Conservation (phyloP, 2,797 vertebrate species). For the Sebastes matsubarae region DNA sequence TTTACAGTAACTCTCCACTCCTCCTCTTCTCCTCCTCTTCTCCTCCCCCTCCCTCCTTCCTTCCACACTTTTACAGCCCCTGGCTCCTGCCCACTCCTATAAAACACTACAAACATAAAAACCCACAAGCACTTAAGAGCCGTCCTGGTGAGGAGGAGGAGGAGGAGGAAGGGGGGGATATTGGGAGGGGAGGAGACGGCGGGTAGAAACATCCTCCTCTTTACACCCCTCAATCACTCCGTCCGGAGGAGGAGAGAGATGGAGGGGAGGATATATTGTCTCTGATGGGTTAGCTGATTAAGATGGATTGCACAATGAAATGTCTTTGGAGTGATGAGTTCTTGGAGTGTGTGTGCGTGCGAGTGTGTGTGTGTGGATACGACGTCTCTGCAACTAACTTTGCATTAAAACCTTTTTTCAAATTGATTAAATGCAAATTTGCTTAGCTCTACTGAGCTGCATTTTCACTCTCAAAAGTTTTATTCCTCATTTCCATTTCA, state of each 20-base stretch:
- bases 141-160: constrained; percentile 67
- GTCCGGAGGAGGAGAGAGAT: constrained; percentile 74
- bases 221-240: constrained; percentile 86
- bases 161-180: constrained; percentile 37
- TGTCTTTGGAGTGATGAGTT: constrained; percentile 76
- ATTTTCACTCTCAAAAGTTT: constrained; percentile 62
- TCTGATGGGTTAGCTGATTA: constrained; percentile 85
- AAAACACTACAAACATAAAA: constrained; percentile 89
- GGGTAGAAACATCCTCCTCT: constrained; percentile 83
- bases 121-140: constrained; percentile 89
- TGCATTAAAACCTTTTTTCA: constrained; percentile 78
- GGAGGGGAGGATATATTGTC: constrained; percentile 84
- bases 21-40: constrained; percentile 59
- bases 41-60: constrained; percentile 19
- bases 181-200: constrained; percentile 53
- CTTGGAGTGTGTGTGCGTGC: constrained; percentile 35
- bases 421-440: constrained; percentile 82
- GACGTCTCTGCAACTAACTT: constrained; percentile 65
- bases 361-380: constrained; percentile 34
- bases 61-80: constrained; percentile 83
- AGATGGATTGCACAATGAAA: constrained; percentile 84
- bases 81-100: constrained; percentile 84
- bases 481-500: constrained; percentile 61
- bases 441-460: constrained; percentile 63
- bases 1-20: constrained; percentile 84